Percentiles rank a stretch among this genome's conserved stretches.
These are phyloP conservation scores for Parnassius apollo DNA, from an alignment of 2,888 invertebrate genomes.

Conservation along the genomic window DNA sequence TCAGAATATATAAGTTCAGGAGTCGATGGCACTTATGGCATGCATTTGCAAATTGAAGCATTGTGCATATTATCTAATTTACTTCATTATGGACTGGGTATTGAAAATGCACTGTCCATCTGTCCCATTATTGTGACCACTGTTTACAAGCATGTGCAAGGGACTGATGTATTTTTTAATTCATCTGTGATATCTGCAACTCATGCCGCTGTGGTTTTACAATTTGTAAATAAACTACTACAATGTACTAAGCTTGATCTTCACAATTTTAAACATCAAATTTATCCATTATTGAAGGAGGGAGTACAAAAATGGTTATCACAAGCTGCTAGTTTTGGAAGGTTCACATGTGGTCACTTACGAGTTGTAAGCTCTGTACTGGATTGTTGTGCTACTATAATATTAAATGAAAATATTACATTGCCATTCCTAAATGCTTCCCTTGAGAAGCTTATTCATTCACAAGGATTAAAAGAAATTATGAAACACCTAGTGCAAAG, in stretches of 20 bases:
- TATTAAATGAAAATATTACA: conserved; percentile 51
- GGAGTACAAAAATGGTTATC: conserved; percentile 74
- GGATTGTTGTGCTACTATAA: conserved; percentile 60
- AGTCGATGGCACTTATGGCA: conserved; percentile 72
- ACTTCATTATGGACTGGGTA: conserved; percentile 73
- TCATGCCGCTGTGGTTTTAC: conserved; percentile 81
- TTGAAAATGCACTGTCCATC: conserved; percentile 68
- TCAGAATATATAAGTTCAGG: conserved; percentile 79
- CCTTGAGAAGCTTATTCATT: conserved; percentile 57
- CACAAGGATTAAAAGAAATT: conserved; percentile 67
- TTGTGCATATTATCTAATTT: conserved; percentile 81
- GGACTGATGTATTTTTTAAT: conserved; percentile 71
- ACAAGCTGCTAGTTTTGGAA: conserved; percentile 60
- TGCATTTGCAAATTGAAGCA: conserved; percentile 84
- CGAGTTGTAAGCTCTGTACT: conserved; percentile 59
- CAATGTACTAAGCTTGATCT: conserved; percentile 43
- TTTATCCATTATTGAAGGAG: conserved; percentile 64
- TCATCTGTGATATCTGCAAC: conserved; percentile 77
- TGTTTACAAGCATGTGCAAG: conserved; percentile 81
- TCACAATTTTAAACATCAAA: conserved; percentile 53
- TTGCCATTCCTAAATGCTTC: conserved; percentile 54
- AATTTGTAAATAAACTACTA: conserved; percentile 61
- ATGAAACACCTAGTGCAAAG: conserved; percentile 57
- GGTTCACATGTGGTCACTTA: conserved; percentile 71
- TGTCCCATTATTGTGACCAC: conserved; percentile 79